phyloP scores from a whole-genome alignment of 1,140 invertebrate genomes.

The Arion vulgaris region DNA sequence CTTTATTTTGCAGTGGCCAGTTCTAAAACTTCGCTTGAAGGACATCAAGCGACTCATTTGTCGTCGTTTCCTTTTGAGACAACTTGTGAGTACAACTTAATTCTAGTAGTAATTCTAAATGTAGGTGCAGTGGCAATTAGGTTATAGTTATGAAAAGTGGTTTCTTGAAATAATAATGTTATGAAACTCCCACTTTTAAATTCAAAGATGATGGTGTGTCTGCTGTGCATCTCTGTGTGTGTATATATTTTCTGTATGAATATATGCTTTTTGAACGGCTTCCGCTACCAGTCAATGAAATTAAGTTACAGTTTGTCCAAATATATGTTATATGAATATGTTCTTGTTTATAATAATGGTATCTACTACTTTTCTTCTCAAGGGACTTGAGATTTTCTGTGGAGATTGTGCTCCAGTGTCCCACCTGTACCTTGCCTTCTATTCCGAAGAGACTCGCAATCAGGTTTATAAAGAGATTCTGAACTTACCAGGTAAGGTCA shows the following conservation, averaged over 20 bases:
- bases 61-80: slow-evolving; percentile 86
- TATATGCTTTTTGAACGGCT: too few relatives aligned
- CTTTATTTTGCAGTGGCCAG: slow-evolving; percentile 80
- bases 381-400: slow-evolving; percentile 88
- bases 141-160: too few relatives aligned
- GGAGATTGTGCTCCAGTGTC: slow-evolving; percentile 74
- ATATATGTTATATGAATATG: too few relatives aligned
- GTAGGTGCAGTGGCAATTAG: too few relatives aligned
- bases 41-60: slow-evolving; percentile 83
- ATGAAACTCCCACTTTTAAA: too few relatives aligned
- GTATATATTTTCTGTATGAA: too few relatives aligned
- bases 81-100: slow-evolving; percentile 81
- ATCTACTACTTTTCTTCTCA: slow-evolving; percentile 40
- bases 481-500: slow-evolving; percentile 75
- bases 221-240: too few relatives aligned
- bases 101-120: too few relatives aligned
- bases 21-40: slow-evolving; percentile 84
- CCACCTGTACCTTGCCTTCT: slow-evolving; percentile 73
- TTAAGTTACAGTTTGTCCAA: too few relatives aligned
- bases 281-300: too few relatives aligned
- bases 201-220: too few relatives aligned
- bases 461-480: slow-evolving; percentile 79
- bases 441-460: slow-evolving; percentile 78
- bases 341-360: neutral
- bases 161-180: too few relatives aligned